phyloP scores from a whole-genome alignment of 2,113 vertebrate genomes.

The Epinephelus lanceolatus region DNA sequence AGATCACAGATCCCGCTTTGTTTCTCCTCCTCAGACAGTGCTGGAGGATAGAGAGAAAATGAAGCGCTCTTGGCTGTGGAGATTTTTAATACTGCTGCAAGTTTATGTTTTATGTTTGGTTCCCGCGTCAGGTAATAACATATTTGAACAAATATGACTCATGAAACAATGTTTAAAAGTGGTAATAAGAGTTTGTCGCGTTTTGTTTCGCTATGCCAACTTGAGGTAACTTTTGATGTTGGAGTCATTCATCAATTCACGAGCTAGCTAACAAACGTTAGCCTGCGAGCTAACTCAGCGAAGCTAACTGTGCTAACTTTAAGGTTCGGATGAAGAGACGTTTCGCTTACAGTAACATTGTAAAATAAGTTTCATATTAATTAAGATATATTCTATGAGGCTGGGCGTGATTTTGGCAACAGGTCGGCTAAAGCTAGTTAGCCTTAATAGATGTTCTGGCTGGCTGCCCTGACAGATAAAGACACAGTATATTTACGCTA shows the following conservation, averaged over 20 bases:
- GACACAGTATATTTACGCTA: neutral
- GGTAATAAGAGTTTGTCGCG: neutral
- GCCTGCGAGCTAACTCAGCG: slow-evolving; percentile 8
- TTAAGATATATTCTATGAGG: rapidly evolving
- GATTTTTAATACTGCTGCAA: slow-evolving; percentile 35
- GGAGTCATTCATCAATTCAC: slow-evolving; percentile 50
- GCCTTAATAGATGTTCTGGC: neutral
- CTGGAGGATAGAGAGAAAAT: slow-evolving; percentile 67
- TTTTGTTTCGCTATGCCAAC: too few species aligned
- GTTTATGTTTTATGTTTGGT: slow-evolving; percentile 26
- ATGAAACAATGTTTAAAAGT: neutral
- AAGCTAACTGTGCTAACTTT: neutral
- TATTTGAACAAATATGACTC: neutral
- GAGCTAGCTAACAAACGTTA: slow-evolving; percentile 28
- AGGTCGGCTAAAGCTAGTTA: neutral
- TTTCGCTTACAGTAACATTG: neutral
- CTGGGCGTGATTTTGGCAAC: neutral
- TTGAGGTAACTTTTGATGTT: slow-evolving; percentile 22
- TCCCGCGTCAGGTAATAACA: slow-evolving; percentile 51
- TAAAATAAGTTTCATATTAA: neutral
- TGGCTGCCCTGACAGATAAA: neutral
- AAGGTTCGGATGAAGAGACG: neutral
- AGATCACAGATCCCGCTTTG: slow-evolving; percentile 57
- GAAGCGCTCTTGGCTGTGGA: slow-evolving; percentile 63
- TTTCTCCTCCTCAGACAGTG: slow-evolving; percentile 44